Evolutionary conservation across 2,797 vertebrate species (phyloP), one percentile per base, ranked within the genome.

Genomic region (Acanthornis magna): DNA sequence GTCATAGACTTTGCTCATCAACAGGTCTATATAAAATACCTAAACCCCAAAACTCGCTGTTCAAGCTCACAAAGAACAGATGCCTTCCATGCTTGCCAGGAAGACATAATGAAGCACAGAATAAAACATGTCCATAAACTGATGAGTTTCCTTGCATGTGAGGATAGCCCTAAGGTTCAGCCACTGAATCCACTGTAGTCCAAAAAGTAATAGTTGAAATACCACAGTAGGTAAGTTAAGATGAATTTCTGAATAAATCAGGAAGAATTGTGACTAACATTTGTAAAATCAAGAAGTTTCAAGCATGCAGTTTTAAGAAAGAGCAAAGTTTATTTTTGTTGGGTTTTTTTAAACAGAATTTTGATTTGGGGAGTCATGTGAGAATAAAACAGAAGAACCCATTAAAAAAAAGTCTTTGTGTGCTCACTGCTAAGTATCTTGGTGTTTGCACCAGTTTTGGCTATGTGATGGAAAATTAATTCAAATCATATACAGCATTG

Each of bases 51-150:
- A 82, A 55, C 1, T 58, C 5, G 4, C 18, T 51, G 13, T 38
- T 74, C 22, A 71, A 54, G 9, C 16, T 77, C 18, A 0, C 13
- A 74, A 25, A 55, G 40, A 77, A 27, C 18, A 82, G 36, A 40
- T 13, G 50, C 8, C 11, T 73, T 53, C 61, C 30, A 86, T 29
- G 20, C 19, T 60, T 50, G 38, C 26, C 42, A 51, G 42, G 19
- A 70, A 30, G 47, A 18, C 7, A 19, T 17, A 38, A 14, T 36
- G 23, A 78, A 70, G 7, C 38, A 38, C 8, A 61, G 42, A 70
- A 54, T 20, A 29, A 72, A 83, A 72, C 6, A 48, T 0, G 0
- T 32, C 34, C 50, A 50, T 45, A 58, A 71, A 43, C 2, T 0
- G 0, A 27, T 43, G n/a, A 70, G 14, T 8, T 55, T n/a, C n/a